A percentile compares a stretch with the other conserved stretches of the same genome.
phyloP scores from a whole-genome alignment of 2,888 invertebrate genomes.

The Linnaemya tessellans region DNA sequence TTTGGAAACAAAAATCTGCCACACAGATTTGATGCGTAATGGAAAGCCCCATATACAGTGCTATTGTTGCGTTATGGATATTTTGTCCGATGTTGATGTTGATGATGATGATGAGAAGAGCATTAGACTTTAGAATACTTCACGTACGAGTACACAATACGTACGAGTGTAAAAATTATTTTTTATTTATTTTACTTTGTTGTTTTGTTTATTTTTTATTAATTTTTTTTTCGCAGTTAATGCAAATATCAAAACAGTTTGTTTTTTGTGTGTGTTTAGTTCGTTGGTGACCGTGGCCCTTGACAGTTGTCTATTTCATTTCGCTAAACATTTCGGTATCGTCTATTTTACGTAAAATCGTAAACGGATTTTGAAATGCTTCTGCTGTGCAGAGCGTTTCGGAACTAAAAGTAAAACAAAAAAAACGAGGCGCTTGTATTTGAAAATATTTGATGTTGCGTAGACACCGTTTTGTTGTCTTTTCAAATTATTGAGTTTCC shows the following conservation, averaged over 20 bases:
- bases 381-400: slow-evolving; percentile 19
- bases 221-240: slow-evolving; percentile 70
- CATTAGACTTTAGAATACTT: slow-evolving; percentile 62
- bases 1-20: too few relatives aligned
- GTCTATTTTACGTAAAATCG: slow-evolving; percentile 20
- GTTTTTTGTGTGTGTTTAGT: slow-evolving; percentile 75
- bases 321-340: not conserved
- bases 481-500: not conserved
- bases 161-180: slow-evolving; percentile 59
- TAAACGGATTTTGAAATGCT: slow-evolving; percentile 38
- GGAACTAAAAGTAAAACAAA: slow-evolving; percentile 1
- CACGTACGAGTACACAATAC: not conserved
- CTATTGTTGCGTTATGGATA: slow-evolving; percentile 19
- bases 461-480: slow-evolving; percentile 17
- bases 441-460: slow-evolving; percentile 26
- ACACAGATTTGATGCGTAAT: not conserved
- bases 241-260: slow-evolving; percentile 71
- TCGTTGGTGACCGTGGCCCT: slow-evolving; percentile 79
- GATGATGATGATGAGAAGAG: slow-evolving; percentile 58
- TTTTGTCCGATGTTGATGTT: slow-evolving; percentile 46
- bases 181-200: slow-evolving; percentile 42
- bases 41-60: slow-evolving; percentile 43
- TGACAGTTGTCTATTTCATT: slow-evolving; percentile 70
- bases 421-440: slow-evolving; percentile 9
- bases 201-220: slow-evolving; percentile 64